phyloP scores from a whole-genome alignment of 2,888 invertebrate species.

The Xestia ashworthii region DNA sequence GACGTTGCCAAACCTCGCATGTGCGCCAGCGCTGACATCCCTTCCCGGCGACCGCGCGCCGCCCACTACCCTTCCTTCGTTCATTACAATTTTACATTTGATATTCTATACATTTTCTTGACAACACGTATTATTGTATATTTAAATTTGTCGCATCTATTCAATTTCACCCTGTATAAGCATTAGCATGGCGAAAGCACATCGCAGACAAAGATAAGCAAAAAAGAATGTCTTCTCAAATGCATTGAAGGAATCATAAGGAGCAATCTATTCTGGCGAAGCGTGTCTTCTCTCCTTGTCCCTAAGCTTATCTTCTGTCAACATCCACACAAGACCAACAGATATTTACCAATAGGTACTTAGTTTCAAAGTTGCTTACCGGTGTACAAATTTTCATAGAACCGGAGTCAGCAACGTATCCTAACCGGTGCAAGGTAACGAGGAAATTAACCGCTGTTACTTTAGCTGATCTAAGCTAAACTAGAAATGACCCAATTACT shows the following conservation, averaged over 20 bases:
- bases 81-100: too few species aligned
- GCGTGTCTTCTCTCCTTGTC: not conserved
- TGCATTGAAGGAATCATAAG: not conserved
- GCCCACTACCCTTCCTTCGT: too few species aligned
- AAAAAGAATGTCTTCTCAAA: not conserved
- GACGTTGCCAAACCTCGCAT: too few species aligned
- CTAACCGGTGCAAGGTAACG: conserved; percentile 26
- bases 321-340: not conserved
- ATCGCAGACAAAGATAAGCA: not conserved
- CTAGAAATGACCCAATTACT: conserved; percentile 42
- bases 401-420: not conserved
- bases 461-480: conserved; percentile 45
- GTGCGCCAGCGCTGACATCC: too few species aligned
- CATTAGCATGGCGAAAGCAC: not conserved
- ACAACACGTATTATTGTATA: too few species aligned
- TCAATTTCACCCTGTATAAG: too few species aligned
- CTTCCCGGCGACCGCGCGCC: too few species aligned
- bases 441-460: conserved; percentile 39
- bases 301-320: conserved; percentile 15
- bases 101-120: too few species aligned
- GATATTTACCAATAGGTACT: conserved; percentile 27
- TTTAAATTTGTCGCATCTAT: too few species aligned
- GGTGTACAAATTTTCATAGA: conserved; percentile 30
- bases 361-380: conserved; percentile 21
- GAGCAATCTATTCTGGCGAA: not conserved